These are phyloP conservation scores for Aurelia aurita complex sp. Pacific DNA, from an alignment of 30 jellyfish, hydroid and myxozoan species.

Conservation along the genomic window DNA sequence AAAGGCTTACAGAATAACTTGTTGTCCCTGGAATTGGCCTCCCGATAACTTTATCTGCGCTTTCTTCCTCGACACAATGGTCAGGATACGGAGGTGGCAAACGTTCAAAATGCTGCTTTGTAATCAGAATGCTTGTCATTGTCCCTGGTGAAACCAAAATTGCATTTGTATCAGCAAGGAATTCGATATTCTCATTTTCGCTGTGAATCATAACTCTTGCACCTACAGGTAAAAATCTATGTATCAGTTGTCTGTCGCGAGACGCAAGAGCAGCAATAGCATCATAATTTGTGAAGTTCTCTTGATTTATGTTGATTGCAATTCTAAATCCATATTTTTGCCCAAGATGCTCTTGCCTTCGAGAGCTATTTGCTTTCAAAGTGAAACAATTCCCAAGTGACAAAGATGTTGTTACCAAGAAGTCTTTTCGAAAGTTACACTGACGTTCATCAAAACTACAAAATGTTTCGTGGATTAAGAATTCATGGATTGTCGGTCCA, in stretches of 20 bases:
- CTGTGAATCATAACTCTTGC: neutral
- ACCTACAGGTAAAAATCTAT: neutral
- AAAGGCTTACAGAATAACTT: neutral
- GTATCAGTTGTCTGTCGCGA: too few species aligned
- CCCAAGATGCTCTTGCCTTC: constrained; percentile 1
- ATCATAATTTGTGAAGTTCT: neutral
- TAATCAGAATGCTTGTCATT: neutral
- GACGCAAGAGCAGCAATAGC: too few species aligned
- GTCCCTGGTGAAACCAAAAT: constrained; percentile 3
- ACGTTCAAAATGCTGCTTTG: neutral
- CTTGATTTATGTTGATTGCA: neutral
- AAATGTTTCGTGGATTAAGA: neutral
- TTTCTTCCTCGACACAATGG: neutral
- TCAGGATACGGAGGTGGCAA: neutral
- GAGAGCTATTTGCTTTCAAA: neutral
- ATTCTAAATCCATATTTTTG: neutral
- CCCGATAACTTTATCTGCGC: neutral
- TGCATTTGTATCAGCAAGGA: neutral
- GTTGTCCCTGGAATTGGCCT: neutral
- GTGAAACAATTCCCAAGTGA: constrained; percentile 4
- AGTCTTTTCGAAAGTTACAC: neutral
- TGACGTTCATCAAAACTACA: neutral
- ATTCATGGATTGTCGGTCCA: neutral
- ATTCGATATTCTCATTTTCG: neutral
- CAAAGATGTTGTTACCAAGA: neutral